Evolutionary conservation across 1,140 invertebrate species (phyloP), one percentile per base, ranked within the genome.

Genomic region (Melitaea cinxia): DNA sequence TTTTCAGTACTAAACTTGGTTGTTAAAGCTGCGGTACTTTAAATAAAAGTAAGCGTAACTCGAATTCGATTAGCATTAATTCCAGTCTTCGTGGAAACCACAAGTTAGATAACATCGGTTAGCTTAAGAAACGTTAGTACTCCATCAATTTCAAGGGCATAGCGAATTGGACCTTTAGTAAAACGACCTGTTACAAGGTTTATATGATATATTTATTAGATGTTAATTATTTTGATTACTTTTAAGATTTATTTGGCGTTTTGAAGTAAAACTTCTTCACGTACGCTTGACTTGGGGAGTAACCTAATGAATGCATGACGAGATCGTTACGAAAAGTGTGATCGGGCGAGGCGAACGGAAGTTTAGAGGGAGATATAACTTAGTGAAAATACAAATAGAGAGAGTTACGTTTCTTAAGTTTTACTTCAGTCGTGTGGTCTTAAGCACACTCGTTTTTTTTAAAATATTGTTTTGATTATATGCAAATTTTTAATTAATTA

Each of bases 131-230:
- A 17, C 23, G 26, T 21, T 28, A 19, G 45, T 59, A 23, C 55
- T 45, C 55, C 42, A 57, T 57, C 14, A 33, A 45, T n/a, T 59
- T 47, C 56, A 59, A 59, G 56, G 56, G 56, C 42, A 15, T 12
- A 45, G 3, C 39, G n/a, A 47, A 47, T 47, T 23, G 21, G 24
- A 21, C 17, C 28, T 45, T 30, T 49, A 49, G 45, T 50, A n/a
- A 7, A 42, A 23, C 35, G 42, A 17, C 21, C 50, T 49, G 23
- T 59, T 19, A 33, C 12, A 49, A 28, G 37, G 42, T 14, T 58
- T 42, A 15, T 7, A 56, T 35, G 21, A 14, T 30, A 15, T 53
- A 21, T 33, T 53, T 2, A 37, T 37, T 14, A 37, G 35, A 42
- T 42, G 37, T 42, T 17, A 42, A 1, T 15, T 6, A 15, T 17